These are phyloP conservation scores for Phlogophora meticulosa DNA, from an alignment of 2,888 invertebrate genomes.

Conservation along the genomic window DNA sequence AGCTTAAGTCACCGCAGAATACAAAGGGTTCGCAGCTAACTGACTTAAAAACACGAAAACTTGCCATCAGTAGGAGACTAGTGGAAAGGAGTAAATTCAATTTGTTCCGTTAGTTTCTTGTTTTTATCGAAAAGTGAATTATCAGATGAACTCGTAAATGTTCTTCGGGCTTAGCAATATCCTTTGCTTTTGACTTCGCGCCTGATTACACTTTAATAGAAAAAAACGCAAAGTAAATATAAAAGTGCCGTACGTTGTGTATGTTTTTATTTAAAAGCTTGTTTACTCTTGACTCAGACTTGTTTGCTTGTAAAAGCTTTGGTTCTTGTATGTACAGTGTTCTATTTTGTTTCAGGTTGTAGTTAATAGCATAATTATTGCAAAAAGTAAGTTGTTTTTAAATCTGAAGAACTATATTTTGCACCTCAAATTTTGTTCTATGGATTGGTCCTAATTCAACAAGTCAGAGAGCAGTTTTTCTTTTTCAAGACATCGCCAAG, in stretches of 20 bases:
- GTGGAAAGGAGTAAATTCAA: slow-evolving; percentile 31
- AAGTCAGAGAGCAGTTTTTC: too few species aligned
- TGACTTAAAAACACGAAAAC: slow-evolving; percentile 57
- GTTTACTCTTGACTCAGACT: too few species aligned
- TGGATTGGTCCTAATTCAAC: too few species aligned
- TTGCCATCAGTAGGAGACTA: slow-evolving; percentile 44
- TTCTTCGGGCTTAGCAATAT: slow-evolving; percentile 34
- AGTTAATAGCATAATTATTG: too few species aligned
- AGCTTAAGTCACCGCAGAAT: slow-evolving; percentile 32
- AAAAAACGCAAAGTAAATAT: slow-evolving; percentile 5
- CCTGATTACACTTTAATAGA: slow-evolving; percentile 46
- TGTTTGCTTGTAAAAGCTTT: too few species aligned
- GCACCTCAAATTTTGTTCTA: too few species aligned
- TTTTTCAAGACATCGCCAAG: too few species aligned
- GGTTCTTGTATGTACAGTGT: too few species aligned
- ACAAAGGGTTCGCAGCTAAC: slow-evolving; percentile 16
- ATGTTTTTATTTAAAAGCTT: too few species aligned
- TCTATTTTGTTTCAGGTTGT: too few species aligned
- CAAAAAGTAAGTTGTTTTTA: too few species aligned
- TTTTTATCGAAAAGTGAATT: slow-evolving; percentile 55
- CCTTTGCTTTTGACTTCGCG: slow-evolving; percentile 52
- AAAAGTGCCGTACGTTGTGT: not conserved
- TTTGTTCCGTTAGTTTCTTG: slow-evolving; percentile 29
- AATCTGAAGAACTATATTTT: too few species aligned
- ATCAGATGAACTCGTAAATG: slow-evolving; percentile 47